Conservation (phyloP, 2,888 invertebrate genomes). For the Ecdyonurus torrentis region DNA sequence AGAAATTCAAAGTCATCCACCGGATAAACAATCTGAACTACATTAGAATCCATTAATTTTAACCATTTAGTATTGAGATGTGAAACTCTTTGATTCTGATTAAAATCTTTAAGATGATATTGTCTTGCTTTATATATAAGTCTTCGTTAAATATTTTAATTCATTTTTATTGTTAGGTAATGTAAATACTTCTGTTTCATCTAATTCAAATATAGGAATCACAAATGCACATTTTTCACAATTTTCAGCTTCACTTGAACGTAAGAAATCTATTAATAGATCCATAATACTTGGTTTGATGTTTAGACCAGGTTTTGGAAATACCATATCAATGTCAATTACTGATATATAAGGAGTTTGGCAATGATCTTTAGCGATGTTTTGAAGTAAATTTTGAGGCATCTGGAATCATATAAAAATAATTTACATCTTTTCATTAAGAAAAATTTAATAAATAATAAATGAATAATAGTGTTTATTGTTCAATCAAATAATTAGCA, state of each 20-base stretch:
- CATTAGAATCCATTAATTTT: slow-evolving; percentile 14
- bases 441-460: too few relatives aligned
- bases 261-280: slow-evolving; percentile 16
- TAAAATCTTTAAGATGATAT: slow-evolving; percentile 24
- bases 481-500: too few relatives aligned
- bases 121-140: too few relatives aligned
- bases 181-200: slow-evolving; percentile 12
- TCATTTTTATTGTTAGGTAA: slow-evolving; percentile 21
- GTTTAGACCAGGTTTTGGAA: too few relatives aligned
- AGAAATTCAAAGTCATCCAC: slow-evolving; percentile 22
- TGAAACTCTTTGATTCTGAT: slow-evolving; percentile 23
- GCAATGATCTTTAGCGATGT: too few relatives aligned
- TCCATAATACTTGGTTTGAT: too few relatives aligned
- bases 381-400: too few relatives aligned
- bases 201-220: slow-evolving; percentile 25
- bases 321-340: too few relatives aligned
- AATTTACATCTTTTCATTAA: too few relatives aligned
- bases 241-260: not conserved
- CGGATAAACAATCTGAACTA: slow-evolving; percentile 20
- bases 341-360: too few relatives aligned
- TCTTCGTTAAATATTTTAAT: slow-evolving; percentile 20
- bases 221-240: slow-evolving; percentile 23
- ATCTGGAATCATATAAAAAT: too few relatives aligned
- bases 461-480: too few relatives aligned
- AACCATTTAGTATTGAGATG: slow-evolving; percentile 19